Percentiles rank a stretch among this genome's conserved stretches.
Evolutionary conservation across 2,113 vertebrate species (phyloP).

Genomic region (Gambusia affinis): DNA sequence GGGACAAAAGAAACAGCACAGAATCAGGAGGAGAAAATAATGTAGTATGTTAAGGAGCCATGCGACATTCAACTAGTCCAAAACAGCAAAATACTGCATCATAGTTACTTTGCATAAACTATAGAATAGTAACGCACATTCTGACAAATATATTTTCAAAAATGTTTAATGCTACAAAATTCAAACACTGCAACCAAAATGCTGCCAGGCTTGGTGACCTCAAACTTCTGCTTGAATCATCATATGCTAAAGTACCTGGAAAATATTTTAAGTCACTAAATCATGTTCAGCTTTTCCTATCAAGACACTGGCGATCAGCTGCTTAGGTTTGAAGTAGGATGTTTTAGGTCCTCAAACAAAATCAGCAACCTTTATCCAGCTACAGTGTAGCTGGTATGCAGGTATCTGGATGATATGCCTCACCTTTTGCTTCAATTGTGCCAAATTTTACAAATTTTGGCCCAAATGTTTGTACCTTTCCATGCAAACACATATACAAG

Average conservation of each 20-base stretch:
- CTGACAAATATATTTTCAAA: not conserved
- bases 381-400: too few relatives aligned
- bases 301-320: not conserved
- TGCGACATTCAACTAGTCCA: not conserved
- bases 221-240: not conserved
- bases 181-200: not conserved
- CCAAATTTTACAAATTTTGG: too few relatives aligned
- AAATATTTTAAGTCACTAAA: not conserved
- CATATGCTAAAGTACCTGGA: not conserved
- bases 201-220: too few relatives aligned
- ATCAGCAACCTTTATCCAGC: too few relatives aligned
- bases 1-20: constrained; percentile 55
- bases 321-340: too few relatives aligned
- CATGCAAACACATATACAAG: too few relatives aligned
- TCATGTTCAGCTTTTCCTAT: not conserved
- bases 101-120: not conserved
- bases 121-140: not conserved
- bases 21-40: constrained; percentile 31
- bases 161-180: not conserved
- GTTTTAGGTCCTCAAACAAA: too few relatives aligned
- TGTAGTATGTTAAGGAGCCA: not conserved
- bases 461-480: too few relatives aligned
- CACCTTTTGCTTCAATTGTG: too few relatives aligned
- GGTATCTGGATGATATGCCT: too few relatives aligned
- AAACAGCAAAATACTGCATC: not conserved